Conservation (phyloP, 2,113 vertebrate species). For the Otolemur garnettii region DNA sequence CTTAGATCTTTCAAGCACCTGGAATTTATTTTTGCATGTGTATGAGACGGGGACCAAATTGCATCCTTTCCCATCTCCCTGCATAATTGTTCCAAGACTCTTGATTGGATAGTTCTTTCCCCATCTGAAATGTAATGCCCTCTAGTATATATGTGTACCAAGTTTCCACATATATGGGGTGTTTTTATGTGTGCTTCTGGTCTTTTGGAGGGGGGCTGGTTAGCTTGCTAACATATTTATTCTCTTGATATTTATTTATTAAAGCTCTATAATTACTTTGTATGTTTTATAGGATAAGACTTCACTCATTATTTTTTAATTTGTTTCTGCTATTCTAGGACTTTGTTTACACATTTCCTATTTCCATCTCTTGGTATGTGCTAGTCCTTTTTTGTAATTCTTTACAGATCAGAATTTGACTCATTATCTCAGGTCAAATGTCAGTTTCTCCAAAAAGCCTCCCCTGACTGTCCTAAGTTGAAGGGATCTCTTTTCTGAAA, state of each 20-base stretch:
- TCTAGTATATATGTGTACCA: not conserved
- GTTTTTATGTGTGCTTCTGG: not conserved
- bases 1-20: not conserved
- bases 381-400: not conserved
- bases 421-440: not conserved
- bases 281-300: not conserved
- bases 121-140: not conserved
- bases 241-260: not conserved
- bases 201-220: not conserved
- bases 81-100: not conserved
- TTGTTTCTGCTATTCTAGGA: not conserved
- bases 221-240: not conserved
- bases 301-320: not conserved
- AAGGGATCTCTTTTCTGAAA: not conserved
- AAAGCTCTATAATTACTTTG: not conserved
- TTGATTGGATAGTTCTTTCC: not conserved
- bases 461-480: not conserved
- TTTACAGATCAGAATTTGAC: not conserved
- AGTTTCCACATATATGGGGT: not conserved
- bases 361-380: not conserved
- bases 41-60: not conserved
- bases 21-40: not conserved
- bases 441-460: not conserved
- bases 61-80: not conserved
- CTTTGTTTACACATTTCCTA: not conserved